phyloP scores from a whole-genome alignment of 2,113 vertebrate genomes.

The Mormyrus lacerda region DNA sequence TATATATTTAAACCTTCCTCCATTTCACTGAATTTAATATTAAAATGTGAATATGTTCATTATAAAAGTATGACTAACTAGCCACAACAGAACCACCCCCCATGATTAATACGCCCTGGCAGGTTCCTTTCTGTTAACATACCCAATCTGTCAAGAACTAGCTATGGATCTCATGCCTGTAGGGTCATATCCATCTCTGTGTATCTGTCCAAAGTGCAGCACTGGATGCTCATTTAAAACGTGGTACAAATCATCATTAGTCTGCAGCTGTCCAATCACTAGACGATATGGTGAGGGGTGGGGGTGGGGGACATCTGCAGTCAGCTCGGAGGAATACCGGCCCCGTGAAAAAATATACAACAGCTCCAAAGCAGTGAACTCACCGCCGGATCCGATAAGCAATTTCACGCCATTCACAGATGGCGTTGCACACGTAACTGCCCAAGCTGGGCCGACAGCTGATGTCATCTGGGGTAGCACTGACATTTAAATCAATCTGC shows the following conservation, averaged over 20 bases:
- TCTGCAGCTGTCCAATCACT: neutral
- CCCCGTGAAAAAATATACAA: neutral
- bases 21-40: neutral
- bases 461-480: neutral
- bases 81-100: neutral
- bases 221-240: neutral
- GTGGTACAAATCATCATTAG: conserved; percentile 11
- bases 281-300: too few relatives aligned
- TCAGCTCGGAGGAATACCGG: neutral
- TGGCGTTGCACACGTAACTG: neutral
- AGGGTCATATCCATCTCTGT: neutral
- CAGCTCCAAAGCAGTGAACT: neutral
- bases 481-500: conserved; percentile 2
- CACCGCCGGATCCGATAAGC: neutral
- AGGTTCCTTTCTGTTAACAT: neutral
- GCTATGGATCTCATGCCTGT: neutral
- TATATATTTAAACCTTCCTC: neutral
- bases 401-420: neutral
- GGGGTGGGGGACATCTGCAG: neutral
- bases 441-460: neutral
- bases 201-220: neutral
- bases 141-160: conserved; percentile 1
- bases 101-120: neutral
- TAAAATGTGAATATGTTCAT: neutral
- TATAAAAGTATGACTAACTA: neutral